These are phyloP conservation scores for Cremastinae sp. DNA, from an alignment of 2,888 invertebrate genomes.

Conservation along the genomic window DNA sequence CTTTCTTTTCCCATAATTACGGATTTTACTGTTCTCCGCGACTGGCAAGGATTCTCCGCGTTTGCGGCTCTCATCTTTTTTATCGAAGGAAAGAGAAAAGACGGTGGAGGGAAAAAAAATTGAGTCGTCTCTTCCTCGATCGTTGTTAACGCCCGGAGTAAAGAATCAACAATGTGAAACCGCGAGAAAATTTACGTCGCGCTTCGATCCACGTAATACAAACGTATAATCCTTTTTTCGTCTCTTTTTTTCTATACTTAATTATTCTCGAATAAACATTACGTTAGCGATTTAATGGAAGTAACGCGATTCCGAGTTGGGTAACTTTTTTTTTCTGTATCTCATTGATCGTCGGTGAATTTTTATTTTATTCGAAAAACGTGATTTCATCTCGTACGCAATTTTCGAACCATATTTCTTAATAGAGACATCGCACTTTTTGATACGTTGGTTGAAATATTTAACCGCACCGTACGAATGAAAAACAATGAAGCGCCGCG, in stretches of 20 bases:
- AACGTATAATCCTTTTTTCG: slow-evolving; percentile 9
- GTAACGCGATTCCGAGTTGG: slow-evolving; percentile 6
- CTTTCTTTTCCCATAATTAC: slow-evolving; percentile 14
- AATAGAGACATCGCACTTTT: no score
- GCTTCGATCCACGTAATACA: slow-evolving; percentile 24
- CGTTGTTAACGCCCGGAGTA: slow-evolving; percentile 16
- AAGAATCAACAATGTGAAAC: slow-evolving; percentile 51
- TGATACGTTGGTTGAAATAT: no score
- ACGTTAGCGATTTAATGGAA: slow-evolving; percentile 10
- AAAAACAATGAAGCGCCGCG: no score
- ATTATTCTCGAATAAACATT: slow-evolving; percentile 9
- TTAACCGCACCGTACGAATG: no score
- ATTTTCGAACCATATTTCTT: no score
- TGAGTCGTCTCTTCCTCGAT: slow-evolving; percentile 6
- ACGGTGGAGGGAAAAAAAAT: not conserved
- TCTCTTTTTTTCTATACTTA: not conserved
- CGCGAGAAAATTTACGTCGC: slow-evolving; percentile 24
- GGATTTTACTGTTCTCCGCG: slow-evolving; percentile 10
- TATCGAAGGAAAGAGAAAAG: slow-evolving; percentile 4
- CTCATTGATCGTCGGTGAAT: not conserved
- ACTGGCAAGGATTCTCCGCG: slow-evolving; percentile 17
- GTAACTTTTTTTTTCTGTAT: not conserved
- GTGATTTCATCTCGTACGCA: no score
- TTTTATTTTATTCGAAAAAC: not conserved
- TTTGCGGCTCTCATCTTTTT: not conserved